A percentile compares a stretch with the other conserved stretches of the same genome.
These are phyloP conservation scores for Lycia hirtaria DNA, from an alignment of 2,888 invertebrate species.

Conservation along the genomic window DNA sequence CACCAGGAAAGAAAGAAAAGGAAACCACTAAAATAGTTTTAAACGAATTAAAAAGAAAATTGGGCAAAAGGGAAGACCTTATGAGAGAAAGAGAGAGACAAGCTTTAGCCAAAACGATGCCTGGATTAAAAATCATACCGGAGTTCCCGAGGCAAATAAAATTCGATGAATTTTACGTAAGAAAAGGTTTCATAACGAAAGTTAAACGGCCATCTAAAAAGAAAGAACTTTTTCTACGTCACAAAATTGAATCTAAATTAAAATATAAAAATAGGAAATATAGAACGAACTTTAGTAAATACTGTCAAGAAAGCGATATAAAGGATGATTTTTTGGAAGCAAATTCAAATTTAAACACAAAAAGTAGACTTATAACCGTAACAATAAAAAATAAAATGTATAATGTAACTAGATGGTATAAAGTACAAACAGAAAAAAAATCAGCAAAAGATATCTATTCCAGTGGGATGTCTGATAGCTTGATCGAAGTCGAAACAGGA, in stretches of 20 bases:
- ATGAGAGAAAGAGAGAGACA: constrained; percentile 80
- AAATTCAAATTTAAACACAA: constrained; percentile 55
- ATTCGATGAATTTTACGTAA: constrained; percentile 58
- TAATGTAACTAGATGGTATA: constrained; percentile 61
- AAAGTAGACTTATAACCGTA: constrained; percentile 58
- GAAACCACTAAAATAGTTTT: constrained; percentile 72
- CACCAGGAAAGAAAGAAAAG: constrained; percentile 71
- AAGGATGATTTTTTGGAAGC: constrained; percentile 52
- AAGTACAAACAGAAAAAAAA: constrained; percentile 35
- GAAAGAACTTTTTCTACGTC: constrained; percentile 45
- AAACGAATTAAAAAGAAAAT: constrained; percentile 71
- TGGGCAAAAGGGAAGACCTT: constrained; percentile 76
- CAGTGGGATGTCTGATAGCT: constrained; percentile 50
- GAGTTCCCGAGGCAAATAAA: constrained; percentile 78
- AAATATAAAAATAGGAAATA: constrained; percentile 48
- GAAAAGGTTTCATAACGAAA: constrained; percentile 68
- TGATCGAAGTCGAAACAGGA: constrained; percentile 52
- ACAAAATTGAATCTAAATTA: constrained; percentile 47
- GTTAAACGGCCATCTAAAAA: constrained; percentile 45
- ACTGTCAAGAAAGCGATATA: constrained; percentile 56
- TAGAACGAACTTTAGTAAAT: constrained; percentile 49
- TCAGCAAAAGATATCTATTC: constrained; percentile 37
- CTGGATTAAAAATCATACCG: constrained; percentile 67
- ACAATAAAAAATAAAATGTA: constrained; percentile 39
- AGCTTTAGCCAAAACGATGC: constrained; percentile 79